These are phyloP conservation scores for Hypotaenidia philippensis DNA, from an alignment of 2,797 vertebrate species.

Conservation along the genomic window DNA sequence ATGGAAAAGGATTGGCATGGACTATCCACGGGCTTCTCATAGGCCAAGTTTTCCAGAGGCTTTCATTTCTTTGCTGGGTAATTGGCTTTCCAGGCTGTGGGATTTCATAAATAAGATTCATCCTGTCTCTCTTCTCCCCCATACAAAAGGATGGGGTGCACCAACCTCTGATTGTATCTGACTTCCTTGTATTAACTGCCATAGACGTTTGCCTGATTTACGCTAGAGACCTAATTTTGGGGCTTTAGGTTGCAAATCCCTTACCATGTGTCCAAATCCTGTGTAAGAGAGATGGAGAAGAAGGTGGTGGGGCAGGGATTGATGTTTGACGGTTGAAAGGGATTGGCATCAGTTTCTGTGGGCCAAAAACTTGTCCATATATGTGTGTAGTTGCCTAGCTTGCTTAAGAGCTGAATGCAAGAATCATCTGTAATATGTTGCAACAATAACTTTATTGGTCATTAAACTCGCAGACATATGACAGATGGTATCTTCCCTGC, in stretches of 20 bases:
- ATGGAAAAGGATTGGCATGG: neutral
- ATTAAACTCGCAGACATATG: neutral
- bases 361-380: neutral
- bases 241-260: neutral
- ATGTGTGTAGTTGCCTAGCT: neutral
- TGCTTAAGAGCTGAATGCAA: neutral
- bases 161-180: neutral
- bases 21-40: neutral
- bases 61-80: neutral
- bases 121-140: neutral
- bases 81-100: neutral
- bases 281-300: neutral
- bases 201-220: neutral
- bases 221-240: neutral
- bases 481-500: constrained; percentile 32
- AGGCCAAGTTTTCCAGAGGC: neutral
- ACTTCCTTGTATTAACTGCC: neutral
- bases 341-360: neutral
- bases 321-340: rapidly evolving
- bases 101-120: neutral
- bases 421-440: neutral
- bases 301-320: neutral
- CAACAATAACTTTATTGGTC: constrained; percentile 22
- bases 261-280: neutral
- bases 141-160: neutral